Percentiles rank a stretch among this genome's conserved stretches.
phyloP scores from a whole-genome alignment of 2,797 vertebrate species.

The Taenioides sp. region DNA sequence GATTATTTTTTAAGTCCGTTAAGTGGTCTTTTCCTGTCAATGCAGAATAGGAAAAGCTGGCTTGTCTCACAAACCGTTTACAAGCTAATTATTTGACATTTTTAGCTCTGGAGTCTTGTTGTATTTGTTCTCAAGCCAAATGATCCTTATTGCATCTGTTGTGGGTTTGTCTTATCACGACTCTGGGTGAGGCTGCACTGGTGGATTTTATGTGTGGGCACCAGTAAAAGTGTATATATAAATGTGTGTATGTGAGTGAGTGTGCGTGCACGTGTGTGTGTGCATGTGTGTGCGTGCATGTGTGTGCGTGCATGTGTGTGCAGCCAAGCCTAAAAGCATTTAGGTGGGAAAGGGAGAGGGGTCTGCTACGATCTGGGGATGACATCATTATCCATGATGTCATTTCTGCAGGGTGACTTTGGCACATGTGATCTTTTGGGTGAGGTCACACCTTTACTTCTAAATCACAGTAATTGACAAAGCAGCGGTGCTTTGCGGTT shows the following conservation, averaged over 20 bases:
- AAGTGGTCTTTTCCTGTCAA: conserved; percentile 39
- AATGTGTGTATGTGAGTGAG: conserved; percentile 14
- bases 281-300: conserved; percentile 11
- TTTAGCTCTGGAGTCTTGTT: conserved; percentile 60
- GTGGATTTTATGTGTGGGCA: conserved; percentile 44
- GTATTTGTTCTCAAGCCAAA: conserved; percentile 69
- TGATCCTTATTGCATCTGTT: conserved; percentile 76
- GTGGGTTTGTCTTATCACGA: conserved; percentile 73
- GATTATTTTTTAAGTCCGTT: conserved; percentile 38
- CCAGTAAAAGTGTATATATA: conserved; percentile 13
- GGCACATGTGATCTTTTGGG: conserved; percentile 68
- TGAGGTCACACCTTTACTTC: conserved; percentile 71
- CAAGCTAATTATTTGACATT: conserved; percentile 62
- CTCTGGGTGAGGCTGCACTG: conserved; percentile 64
- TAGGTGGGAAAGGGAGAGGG: conserved; percentile 72
- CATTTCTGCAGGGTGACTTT: conserved; percentile 79
- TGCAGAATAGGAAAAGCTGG: conserved; percentile 51
- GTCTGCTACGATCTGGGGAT: conserved; percentile 74
- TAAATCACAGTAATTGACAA: conserved; percentile 67
- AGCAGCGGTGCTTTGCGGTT: conserved; percentile 49
- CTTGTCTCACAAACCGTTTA: conserved; percentile 66
- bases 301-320: conserved; percentile 24
- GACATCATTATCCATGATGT: conserved; percentile 80
- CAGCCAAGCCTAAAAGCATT: conserved; percentile 73
- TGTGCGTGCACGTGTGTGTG: conserved; percentile 10